Base-by-base conservation (phyloP, 2,113 vertebrate species). In the Corythaixoides concolor region DNA sequence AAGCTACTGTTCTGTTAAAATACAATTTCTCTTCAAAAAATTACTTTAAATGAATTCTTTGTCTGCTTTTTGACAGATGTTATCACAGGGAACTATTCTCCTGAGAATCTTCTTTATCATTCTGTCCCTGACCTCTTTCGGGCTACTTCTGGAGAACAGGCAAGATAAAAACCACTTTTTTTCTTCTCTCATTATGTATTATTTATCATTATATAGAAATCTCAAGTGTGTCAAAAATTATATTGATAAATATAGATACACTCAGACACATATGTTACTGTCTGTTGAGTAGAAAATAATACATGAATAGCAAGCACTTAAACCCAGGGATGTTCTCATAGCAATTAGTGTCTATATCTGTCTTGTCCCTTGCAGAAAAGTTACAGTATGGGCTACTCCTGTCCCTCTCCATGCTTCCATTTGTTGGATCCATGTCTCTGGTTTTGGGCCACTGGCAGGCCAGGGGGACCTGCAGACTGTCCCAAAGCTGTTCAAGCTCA, bases 81-180 rank as follows among this genome's bases (percentile, higher is more conserved):
- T 98, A 9, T 98, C 98, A 52, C 98, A 99, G 92, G 59, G 96
- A n/a, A 97, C 97, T 68, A 20, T 99, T 14, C 95, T 99, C 13
- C 89, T 99, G 78, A 98, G 98, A 97, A 97, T 97, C 85, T 81
- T 88, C 90, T 99, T 99, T 96, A 91, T 99, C 69, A 97, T 99
- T 91, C 95, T 99, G 67, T 99, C 99, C 4, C 97, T 99, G 94
- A 98, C 98, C 10, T 98, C 98, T 37, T 97, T 99, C 66, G 99
- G 99, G 52, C 98, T 98, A 80, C 97, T 99, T 91, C 96, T 98
- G 26, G 99, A 99, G 56, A 98, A 98, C 96, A 99, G 98, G 99
- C 98, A 98, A 97, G 96, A 93, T 18, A 30, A 41, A 66, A 75
- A 90, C 30, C 19, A 24, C 20, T 75, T 89, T 45, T 2, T 37